Evolutionary conservation across 2,888 invertebrate species (phyloP).

Genomic region (Thera britannica): DNA sequence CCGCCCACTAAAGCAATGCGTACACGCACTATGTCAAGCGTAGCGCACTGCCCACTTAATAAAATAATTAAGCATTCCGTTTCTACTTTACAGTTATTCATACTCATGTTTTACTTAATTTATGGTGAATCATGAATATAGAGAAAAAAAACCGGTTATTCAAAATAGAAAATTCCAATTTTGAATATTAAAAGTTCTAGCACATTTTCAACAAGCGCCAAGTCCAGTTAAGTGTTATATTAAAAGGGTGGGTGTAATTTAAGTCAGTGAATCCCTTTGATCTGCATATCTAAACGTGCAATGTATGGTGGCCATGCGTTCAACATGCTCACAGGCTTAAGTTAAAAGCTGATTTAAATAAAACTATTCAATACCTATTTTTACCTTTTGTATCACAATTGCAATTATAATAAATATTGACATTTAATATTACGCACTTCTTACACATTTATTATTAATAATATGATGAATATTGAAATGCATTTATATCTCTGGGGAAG

Average conservation of each 20-base stretch:
- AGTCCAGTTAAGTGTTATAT: conserved; percentile 21
- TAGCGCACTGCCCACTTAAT: conserved; percentile 3
- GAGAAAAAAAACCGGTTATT: background rate
- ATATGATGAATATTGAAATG: too few species aligned
- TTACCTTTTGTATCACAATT: background rate
- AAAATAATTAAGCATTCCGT: conserved; percentile 1
- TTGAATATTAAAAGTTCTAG: background rate
- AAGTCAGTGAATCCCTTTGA: conserved; percentile 67
- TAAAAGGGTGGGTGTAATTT: conserved; percentile 58
- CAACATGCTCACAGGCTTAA: conserved; percentile 47
- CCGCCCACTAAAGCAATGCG: conserved; percentile 2
- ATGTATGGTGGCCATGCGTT: conserved; percentile 63
- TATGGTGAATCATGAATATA: background rate
- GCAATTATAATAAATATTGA: too few species aligned
- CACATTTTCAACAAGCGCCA: conserved; percentile 5
- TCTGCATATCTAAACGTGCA: conserved; percentile 65
- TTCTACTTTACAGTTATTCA: background rate
- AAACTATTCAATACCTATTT: background rate
- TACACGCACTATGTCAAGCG: conserved; percentile 6
- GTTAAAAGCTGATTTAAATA: conserved; percentile 28
- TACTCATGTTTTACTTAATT: background rate
- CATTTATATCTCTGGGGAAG: too few species aligned
- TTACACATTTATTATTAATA: too few species aligned
- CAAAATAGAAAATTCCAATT: background rate
- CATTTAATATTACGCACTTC: too few species aligned